phyloP scores from a whole-genome alignment of 2,113 vertebrate species.

The Lepisosteus oculatus region DNA sequence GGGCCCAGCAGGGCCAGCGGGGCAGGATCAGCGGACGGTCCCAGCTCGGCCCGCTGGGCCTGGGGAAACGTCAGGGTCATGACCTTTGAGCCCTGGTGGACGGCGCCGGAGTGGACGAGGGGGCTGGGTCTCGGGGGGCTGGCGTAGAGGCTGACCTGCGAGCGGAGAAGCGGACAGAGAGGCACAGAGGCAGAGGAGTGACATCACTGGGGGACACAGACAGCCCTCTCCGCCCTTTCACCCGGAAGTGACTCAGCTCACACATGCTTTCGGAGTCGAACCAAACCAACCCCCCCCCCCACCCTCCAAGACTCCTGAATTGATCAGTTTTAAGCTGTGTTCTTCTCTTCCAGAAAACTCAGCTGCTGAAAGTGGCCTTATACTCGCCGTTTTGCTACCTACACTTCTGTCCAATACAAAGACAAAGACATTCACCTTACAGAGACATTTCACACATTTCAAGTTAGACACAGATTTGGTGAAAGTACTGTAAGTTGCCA shows the following conservation, averaged over 20 bases:
- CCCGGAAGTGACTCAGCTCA: not conserved
- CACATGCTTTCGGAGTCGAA: too few species aligned
- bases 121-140: conserved; percentile 66
- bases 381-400: too few species aligned
- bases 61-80: conserved; percentile 71
- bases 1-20: conserved; percentile 12
- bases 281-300: too few species aligned
- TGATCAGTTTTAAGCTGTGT: too few species aligned
- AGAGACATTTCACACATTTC: too few species aligned
- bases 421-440: too few species aligned
- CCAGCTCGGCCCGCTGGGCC: conserved; percentile 51
- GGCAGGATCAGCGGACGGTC: not conserved
- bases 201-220: not conserved
- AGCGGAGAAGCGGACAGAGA: conserved; percentile 1
- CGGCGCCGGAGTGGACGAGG: conserved; percentile 39
- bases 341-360: too few species aligned
- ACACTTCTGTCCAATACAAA: too few species aligned
- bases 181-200: not conserved
- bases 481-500: too few species aligned
- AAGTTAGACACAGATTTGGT: too few species aligned
- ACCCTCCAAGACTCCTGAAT: too few species aligned
- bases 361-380: too few species aligned
- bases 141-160: conserved; percentile 77
- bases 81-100: conserved; percentile 55
- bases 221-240: not conserved